Base-by-base conservation (phyloP, 2,797 vertebrate species). In the Varecia variegata region DNA sequence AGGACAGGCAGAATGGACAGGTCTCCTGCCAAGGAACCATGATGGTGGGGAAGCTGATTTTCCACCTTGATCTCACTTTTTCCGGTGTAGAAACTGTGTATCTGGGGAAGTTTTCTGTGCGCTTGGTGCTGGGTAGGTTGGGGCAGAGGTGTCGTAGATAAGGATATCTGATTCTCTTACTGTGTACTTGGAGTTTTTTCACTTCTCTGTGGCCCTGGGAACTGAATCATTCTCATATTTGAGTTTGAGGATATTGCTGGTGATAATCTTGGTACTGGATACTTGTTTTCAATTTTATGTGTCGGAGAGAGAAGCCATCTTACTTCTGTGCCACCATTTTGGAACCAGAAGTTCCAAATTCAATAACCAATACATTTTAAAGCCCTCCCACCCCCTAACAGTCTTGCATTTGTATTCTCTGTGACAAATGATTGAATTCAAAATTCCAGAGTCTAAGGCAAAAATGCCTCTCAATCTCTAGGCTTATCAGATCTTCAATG, bases 331-430 rank as follows among this genome's bases (percentile, higher is more conserved):
- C 21, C n/a, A 9, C 21, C 50, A 5, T 54, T 54, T 54, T 27
- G 50, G 50, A 54, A 38, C 21, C 35, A 7, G 21, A 54, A 79
- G n/a, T 79, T 21, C 76, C 21, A 38, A 54, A 79, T 35, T 79
- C 50, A 90, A 79, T 43, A 79, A 82, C 20, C 18, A 83, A 15
- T 56, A 60, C n/a, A 88, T n/a, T 35, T 68, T 50, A 73, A 94
- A 94, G 70, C 21, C 35, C 30, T 14, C 47, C 20, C 32, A 13
- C 71, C 56, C 80, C 8, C 68, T 50, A 56, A 68, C 17, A 70
- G 25, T 83, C 73, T 86, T 85, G 45, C 13, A 47, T 90, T 93
- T 89, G 9, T 79, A 58, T 79, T 94, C 47, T 93, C 62, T 68
- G 27, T 86, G 70, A 89, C 10, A 82, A 93, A 38, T 27, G 60